A percentile compares a stretch with the other conserved stretches of the same genome.
phyloP scores from a whole-genome alignment of 2,113 vertebrate species.

The Forbesichthys agassizii region DNA sequence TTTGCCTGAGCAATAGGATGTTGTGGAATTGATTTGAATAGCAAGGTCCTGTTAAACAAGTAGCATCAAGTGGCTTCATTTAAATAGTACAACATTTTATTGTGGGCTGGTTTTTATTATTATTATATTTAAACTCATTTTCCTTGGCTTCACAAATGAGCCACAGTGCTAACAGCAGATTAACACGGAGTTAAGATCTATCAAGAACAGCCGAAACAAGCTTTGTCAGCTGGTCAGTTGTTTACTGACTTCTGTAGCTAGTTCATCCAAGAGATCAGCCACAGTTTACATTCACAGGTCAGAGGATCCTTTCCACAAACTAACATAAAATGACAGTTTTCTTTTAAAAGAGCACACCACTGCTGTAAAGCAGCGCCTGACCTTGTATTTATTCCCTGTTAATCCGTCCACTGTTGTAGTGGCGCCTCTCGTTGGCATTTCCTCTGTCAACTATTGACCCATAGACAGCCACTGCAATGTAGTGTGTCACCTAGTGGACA shows the following conservation, averaged over 20 bases:
- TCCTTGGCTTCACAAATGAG: constrained; percentile 7
- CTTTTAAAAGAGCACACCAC: no score
- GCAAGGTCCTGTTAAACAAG: constrained; percentile 36
- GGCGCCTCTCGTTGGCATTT: constrained; percentile 34
- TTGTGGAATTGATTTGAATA: constrained; percentile 61
- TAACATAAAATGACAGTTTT: no score
- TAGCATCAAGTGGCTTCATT: constrained; percentile 30
- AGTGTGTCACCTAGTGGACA: constrained; percentile 59
- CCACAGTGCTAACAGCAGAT: constrained; percentile 28
- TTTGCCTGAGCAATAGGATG: constrained; percentile 56
- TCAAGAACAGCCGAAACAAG: constrained; percentile 44
- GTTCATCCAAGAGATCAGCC: constrained; percentile 27
- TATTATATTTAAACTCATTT: not conserved
- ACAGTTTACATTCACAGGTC: constrained; percentile 40
- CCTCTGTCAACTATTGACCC: constrained; percentile 34
- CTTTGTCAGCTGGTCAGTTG: constrained; percentile 56
- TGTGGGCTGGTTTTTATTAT: not conserved
- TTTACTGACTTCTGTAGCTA: constrained; percentile 41
- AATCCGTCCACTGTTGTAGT: constrained; percentile 5
- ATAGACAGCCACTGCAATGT: not conserved
- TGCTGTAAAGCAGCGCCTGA: not conserved
- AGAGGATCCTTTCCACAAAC: not conserved
- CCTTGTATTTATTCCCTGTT: not conserved
- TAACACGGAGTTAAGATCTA: constrained; percentile 30
- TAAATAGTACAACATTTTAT: constrained; percentile 8